These are phyloP conservation scores for Lepidochrysops patricia DNA, from an alignment of 2,888 invertebrate genomes.

Conservation along the genomic window DNA sequence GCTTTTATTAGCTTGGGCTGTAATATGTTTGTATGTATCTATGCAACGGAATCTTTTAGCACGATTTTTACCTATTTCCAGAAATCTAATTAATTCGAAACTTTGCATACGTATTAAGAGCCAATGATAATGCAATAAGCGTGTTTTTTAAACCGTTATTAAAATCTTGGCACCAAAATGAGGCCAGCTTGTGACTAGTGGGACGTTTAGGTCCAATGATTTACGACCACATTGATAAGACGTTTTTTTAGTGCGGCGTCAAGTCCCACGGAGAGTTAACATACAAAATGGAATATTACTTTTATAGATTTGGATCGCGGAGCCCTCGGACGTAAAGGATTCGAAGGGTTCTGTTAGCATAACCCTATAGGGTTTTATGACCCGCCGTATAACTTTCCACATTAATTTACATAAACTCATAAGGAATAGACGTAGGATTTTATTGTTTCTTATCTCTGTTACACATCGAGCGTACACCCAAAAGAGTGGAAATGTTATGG, in stretches of 20 bases:
- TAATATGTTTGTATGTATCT: no score
- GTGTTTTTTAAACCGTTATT: no score
- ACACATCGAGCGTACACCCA: no score
- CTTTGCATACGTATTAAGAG: no score
- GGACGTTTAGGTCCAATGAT: slow-evolving; percentile 33
- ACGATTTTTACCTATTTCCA: no score
- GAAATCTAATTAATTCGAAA: no score
- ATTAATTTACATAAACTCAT: slow-evolving; percentile 13
- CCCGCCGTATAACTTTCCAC: slow-evolving; percentile 1
- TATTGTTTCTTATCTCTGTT: slow-evolving; percentile 11
- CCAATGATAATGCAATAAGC: no score
- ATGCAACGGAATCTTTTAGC: no score
- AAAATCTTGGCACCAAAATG: background rate
- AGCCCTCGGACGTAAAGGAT: slow-evolving; percentile 24
- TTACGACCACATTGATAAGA: slow-evolving; percentile 36
- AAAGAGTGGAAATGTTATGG: no score
- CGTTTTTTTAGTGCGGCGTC: slow-evolving; percentile 34
- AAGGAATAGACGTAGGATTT: slow-evolving; percentile 3
- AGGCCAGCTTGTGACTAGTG: no score
- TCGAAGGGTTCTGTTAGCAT: slow-evolving; percentile 16
- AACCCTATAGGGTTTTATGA: slow-evolving; percentile 12
- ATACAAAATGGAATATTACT: slow-evolving; percentile 52
- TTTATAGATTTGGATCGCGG: slow-evolving; percentile 49
- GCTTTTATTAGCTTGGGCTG: no score
- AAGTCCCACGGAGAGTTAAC: slow-evolving; percentile 30